Base-by-base conservation (phyloP, 2,888 invertebrate species). In the Acanthosepion esculentum region DNA sequence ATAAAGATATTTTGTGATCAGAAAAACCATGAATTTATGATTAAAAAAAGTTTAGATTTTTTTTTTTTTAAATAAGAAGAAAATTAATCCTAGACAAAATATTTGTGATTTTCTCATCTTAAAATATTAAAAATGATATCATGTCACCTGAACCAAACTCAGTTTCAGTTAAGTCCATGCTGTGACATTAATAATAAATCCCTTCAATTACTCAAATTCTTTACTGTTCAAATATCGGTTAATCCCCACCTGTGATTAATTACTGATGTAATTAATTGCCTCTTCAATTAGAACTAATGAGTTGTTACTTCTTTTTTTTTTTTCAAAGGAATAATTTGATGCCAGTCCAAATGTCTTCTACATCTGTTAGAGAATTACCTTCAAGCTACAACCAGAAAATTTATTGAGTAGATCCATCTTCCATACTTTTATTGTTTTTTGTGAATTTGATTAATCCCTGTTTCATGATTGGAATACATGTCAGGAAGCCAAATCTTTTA, bases 201-300 rank as follows among this genome's bases (percentile, higher is more conserved):
- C 78, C n/a, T 29, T 78, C 78, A 78, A 78, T 78, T 78, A 78
- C 29, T 29, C 64, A 64, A 64, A 64, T 26, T 78, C 78, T 78
- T 78, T 78, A n/a, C n/a, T 12, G 78, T 78, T 78, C 78, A 78
- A 78, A 78, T 78, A 78, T 78, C 78, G n/a, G n/a, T n/a, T 78
- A 78, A 78, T 78, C 78, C n/a, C 78, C 78, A 78, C 78, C 78
- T 78, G 78, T 78, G 78, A 78, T 78, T 78, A 78, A 78, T 78
- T 78, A 78, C 78, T 78, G 78, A 78, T 29, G n/a, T 78, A 78
- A 78, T 78, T 78, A n/a, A 78, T 78, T 78, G 10, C 78, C 78
- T 78, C 78, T n/a, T n/a, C 78, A 78, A 78, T 78, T 78, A 78
- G 78, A 78, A n/a, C 78, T 78, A 78, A 78, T n/a, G 78, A 78